Evolutionary conservation across 2,113 vertebrate species (phyloP).

Genomic region (Pogonocichla stellata): DNA sequence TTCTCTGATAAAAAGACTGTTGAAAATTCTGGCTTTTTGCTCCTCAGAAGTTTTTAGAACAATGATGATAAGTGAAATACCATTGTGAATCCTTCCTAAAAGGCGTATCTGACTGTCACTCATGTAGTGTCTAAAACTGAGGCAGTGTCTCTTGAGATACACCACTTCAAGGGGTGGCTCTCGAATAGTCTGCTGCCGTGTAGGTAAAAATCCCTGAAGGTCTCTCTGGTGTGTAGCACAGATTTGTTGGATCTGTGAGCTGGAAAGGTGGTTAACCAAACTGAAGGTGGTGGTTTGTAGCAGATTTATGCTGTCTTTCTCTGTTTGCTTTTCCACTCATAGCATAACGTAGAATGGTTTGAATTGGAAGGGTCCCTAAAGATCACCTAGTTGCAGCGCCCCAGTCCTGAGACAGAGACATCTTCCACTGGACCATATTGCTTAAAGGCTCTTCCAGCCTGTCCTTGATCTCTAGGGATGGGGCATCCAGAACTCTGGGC

Average conservation of each 20-base stretch:
- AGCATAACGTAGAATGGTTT: not conserved
- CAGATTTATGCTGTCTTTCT: not conserved
- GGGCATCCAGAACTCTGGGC: not conserved
- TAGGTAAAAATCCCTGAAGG: not conserved
- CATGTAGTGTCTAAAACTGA: not conserved
- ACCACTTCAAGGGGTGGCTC: not conserved
- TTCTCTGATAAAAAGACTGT: not conserved
- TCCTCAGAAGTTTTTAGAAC: not conserved
- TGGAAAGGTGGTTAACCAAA: not conserved
- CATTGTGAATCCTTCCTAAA: not conserved
- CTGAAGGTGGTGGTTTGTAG: not conserved
- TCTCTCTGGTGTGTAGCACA: not conserved
- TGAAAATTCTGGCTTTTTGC: not conserved
- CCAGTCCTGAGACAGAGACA: not conserved
- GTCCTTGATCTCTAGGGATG: not conserved
- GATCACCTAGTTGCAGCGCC: not conserved
- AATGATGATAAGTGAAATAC: not conserved
- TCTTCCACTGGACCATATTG: not conserved
- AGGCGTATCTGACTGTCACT: not conserved
- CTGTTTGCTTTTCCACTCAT: not conserved
- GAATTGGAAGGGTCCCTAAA: not conserved
- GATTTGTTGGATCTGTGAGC: not conserved
- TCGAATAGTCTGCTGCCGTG: not conserved
- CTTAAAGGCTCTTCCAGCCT: not conserved
- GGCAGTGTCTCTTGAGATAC: not conserved